Evolutionary conservation across 2,797 vertebrate genomes (phyloP).

Genomic region (Aselliscus stoliczkanus): DNA sequence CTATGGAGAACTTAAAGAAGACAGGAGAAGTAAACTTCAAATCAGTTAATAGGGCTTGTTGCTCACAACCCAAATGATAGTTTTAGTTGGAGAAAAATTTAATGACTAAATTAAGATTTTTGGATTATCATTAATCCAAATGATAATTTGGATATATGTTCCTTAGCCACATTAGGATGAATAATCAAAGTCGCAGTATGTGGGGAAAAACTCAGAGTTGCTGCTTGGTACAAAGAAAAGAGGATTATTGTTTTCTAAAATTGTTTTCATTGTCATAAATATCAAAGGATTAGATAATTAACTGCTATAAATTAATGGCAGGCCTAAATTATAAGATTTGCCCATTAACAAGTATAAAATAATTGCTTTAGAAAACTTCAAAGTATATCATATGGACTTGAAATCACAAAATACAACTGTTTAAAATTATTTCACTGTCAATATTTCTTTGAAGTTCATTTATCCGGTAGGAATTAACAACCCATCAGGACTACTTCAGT

Average conservation of each 20-base stretch:
- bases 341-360: constrained; percentile 7
- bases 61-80: background rate
- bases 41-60: background rate
- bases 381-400: background rate
- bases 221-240: background rate
- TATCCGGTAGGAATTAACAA: constrained; percentile 14
- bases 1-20: background rate
- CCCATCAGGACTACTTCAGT: background rate
- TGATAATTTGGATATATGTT: background rate
- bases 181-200: background rate
- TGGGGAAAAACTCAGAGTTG: background rate
- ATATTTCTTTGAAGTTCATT: constrained; percentile 2
- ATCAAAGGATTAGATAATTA: background rate
- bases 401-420: constrained; percentile 23
- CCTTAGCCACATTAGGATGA: background rate
- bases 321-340: background rate
- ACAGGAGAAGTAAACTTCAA: background rate
- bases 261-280: constrained; percentile 1
- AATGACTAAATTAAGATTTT: background rate
- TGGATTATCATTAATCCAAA: background rate
- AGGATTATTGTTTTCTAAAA: background rate
- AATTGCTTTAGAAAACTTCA: background rate
- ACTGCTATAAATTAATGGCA: constrained; percentile 5
- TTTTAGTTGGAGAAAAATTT: background rate
- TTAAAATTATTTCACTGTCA: background rate